Percentiles rank a stretch among this genome's conserved stretches.
These are phyloP conservation scores for Sebastes matsubarae DNA, from an alignment of 2,797 vertebrate genomes.

Conservation along the genomic window DNA sequence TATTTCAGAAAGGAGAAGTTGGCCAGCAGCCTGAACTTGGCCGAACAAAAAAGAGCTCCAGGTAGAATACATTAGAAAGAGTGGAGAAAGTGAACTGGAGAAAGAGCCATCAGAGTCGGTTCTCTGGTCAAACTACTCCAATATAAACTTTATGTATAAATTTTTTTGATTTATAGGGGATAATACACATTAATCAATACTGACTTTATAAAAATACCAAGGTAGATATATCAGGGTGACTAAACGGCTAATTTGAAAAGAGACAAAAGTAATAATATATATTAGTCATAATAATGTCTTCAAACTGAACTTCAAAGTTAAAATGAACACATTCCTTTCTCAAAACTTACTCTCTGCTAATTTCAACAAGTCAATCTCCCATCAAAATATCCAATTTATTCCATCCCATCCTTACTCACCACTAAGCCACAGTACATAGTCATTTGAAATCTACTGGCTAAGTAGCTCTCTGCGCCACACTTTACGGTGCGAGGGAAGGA, in stretches of 20 bases:
- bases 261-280: background rate
- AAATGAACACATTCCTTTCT: background rate
- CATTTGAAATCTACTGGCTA: conserved; percentile 56
- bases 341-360: background rate
- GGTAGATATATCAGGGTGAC: background rate
- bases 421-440: conserved; percentile 38
- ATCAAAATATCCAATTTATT: conserved; percentile 42
- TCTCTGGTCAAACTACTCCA: too few species aligned
- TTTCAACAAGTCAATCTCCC: conserved; percentile 34
- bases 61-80: conserved; percentile 22
- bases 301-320: background rate
- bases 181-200: too few species aligned
- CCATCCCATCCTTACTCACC: conserved; percentile 21
- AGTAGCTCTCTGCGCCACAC: conserved; percentile 41
- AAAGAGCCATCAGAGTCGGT: background rate
- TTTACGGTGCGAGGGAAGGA: conserved; percentile 46
- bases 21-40: background rate
- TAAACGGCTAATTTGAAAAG: background rate
- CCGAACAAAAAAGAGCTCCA: background rate
- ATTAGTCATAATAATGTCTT: background rate
- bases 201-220: too few species aligned
- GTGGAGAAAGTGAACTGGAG: background rate
- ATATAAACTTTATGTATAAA: too few species aligned
- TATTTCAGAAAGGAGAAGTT: background rate
- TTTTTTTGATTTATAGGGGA: too few species aligned